Evolutionary conservation across 2,113 vertebrate species (phyloP).

Genomic region (Nothobranchius furzeri): DNA sequence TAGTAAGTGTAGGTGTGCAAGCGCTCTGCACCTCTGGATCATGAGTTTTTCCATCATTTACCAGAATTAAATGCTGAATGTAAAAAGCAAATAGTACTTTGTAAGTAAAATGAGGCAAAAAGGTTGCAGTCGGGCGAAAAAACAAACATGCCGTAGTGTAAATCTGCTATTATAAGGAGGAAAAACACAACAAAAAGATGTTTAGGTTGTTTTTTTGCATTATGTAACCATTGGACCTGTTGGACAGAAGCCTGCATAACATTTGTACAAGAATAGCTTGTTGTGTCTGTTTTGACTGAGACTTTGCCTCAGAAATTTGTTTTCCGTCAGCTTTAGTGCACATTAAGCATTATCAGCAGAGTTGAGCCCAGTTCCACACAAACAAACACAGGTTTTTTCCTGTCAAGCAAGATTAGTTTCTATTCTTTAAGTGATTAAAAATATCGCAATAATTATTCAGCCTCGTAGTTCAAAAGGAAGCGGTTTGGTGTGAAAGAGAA

Average conservation of each 20-base stretch:
- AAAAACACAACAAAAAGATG: constrained; percentile 26
- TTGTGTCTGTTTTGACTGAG: constrained; percentile 60
- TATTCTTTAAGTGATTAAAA: neutral
- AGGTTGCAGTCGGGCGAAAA: constrained; percentile 60
- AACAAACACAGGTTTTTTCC: neutral
- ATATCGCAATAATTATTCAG: neutral
- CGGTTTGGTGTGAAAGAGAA: constrained; percentile 7
- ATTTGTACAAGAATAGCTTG: constrained; percentile 70
- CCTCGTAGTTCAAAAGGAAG: neutral
- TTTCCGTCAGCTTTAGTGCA: constrained; percentile 18
- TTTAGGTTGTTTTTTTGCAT: constrained; percentile 69
- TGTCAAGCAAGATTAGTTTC: neutral
- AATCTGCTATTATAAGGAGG: constrained; percentile 51
- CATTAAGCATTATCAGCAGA: neutral
- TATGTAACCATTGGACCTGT: constrained; percentile 69
- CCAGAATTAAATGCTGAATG: neutral
- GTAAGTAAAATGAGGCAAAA: constrained; percentile 39
- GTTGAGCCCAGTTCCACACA: neutral
- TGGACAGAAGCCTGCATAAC: constrained; percentile 71
- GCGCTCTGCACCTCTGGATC: constrained; percentile 5
- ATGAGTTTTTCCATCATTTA: neutral
- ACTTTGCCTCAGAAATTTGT: constrained; percentile 41
- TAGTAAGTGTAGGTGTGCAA: constrained; percentile 1
- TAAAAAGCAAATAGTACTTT: neutral
- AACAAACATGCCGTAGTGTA: constrained; percentile 63